Evolutionary conservation across 2,888 invertebrate species (phyloP).

Genomic region (Diploptera punctata): DNA sequence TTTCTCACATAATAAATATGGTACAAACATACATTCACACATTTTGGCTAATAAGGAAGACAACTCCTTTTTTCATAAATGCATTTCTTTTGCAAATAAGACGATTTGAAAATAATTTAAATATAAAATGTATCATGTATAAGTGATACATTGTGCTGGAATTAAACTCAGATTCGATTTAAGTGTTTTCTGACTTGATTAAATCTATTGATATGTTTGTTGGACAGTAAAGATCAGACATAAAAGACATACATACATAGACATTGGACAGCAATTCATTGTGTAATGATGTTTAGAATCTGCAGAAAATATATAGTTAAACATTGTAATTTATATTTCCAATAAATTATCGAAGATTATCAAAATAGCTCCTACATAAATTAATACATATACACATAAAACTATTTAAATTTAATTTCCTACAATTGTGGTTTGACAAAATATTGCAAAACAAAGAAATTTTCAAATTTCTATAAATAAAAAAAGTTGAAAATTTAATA

Average conservation of each 20-base stretch:
- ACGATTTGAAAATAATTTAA: conserved; percentile 21
- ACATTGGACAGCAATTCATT: no score
- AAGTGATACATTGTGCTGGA: conserved; percentile 25
- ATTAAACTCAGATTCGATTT: conserved; percentile 15
- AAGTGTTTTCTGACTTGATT: conserved; percentile 1
- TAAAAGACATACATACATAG: conserved; percentile 1
- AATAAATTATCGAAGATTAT: no score
- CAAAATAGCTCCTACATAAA: no score
- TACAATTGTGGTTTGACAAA: no score
- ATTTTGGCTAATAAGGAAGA: conserved; percentile 26
- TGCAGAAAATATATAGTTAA: no score
- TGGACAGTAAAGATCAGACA: conserved; percentile 25
- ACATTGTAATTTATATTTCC: no score
- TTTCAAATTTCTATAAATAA: no score
- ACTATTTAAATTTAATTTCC: no score
- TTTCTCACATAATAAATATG: conserved; percentile 16
- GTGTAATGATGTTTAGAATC: no score
- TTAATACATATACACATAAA: no score
- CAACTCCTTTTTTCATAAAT: conserved; percentile 14
- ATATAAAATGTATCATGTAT: conserved; percentile 23
- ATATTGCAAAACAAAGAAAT: no score
- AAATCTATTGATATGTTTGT: conserved; percentile 19
- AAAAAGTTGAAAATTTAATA: no score
- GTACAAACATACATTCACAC: conserved; percentile 27
- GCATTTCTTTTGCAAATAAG: conserved; percentile 17